These are phyloP conservation scores for Caenorhabditis imperialis DNA, from an alignment of 2,888 invertebrate species.

Conservation along the genomic window DNA sequence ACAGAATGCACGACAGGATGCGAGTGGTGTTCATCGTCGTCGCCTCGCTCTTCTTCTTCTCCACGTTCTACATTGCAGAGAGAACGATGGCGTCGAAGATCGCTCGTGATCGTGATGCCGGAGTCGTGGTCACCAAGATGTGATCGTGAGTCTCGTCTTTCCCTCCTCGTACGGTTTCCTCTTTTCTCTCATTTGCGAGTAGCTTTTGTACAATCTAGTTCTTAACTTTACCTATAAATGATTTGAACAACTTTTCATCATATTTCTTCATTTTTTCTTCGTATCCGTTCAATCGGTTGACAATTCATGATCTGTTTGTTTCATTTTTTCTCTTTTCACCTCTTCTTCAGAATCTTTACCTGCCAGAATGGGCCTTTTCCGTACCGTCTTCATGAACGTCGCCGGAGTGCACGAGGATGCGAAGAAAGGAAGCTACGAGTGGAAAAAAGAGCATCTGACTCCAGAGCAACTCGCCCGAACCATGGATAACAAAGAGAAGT, in stretches of 20 bases:
- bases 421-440: conserved; percentile 60
- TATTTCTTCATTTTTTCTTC: conserved; percentile 2
- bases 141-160: conserved; percentile 1
- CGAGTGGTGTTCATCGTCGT: conserved; percentile 67
- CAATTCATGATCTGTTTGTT: conserved; percentile 12
- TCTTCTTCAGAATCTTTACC: background rate
- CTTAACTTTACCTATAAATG: conserved; percentile 2
- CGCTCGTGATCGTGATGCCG: conserved; percentile 60
- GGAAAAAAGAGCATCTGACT: conserved; percentile 61
- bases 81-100: conserved; percentile 49
- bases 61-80: conserved; percentile 60
- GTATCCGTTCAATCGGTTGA: conserved; percentile 57
- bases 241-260: background rate
- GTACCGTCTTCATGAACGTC: conserved; percentile 63
- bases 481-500: conserved; percentile 57
- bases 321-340: conserved; percentile 4
- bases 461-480: conserved; percentile 60
- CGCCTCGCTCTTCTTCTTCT: conserved; percentile 61
- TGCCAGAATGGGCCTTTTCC: conserved; percentile 66
- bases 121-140: conserved; percentile 61
- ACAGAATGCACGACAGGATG: conserved; percentile 71
- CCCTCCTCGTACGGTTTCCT: background rate
- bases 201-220: conserved; percentile 17
- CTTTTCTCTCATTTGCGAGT: background rate
- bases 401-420: conserved; percentile 60